phyloP scores from a whole-genome alignment of 2,797 vertebrate genomes.

The Spondyliosoma cantharus region DNA sequence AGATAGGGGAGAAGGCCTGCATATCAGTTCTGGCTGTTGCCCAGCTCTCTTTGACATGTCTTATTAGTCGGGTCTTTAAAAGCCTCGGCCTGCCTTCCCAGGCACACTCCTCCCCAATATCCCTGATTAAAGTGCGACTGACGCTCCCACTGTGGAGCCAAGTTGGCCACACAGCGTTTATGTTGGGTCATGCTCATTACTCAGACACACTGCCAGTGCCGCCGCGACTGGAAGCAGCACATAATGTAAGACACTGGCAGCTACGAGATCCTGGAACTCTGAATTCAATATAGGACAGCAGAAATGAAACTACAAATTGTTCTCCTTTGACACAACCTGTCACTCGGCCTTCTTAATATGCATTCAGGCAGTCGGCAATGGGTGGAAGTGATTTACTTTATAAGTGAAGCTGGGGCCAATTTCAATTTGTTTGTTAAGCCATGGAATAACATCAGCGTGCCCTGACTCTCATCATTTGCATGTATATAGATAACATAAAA shows the following conservation, averaged over 20 bases:
- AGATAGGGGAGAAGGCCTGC: constrained; percentile 61
- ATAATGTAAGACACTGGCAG: constrained; percentile 58
- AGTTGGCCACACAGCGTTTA: constrained; percentile 81
- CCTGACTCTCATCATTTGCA: constrained; percentile 64
- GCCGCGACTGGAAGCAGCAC: constrained; percentile 52
- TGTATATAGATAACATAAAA: constrained; percentile 59
- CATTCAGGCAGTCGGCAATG: constrained; percentile 38
- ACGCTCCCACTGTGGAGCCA: constrained; percentile 74
- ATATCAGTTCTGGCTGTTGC: constrained; percentile 73
- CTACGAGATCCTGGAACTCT: constrained; percentile 66
- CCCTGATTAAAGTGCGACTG: constrained; percentile 83
- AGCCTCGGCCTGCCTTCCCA: constrained; percentile 74
- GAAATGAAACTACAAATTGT: constrained; percentile 69
- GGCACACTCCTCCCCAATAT: constrained; percentile 81
- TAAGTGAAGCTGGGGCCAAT: constrained; percentile 40
- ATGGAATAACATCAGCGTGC: constrained; percentile 50
- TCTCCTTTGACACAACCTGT: constrained; percentile 66
- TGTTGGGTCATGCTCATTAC: constrained; percentile 83
- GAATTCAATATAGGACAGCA: constrained; percentile 66
- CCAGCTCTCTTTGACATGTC: constrained; percentile 80
- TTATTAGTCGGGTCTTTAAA: constrained; percentile 84
- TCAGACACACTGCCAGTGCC: constrained; percentile 70
- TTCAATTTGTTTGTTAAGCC: constrained; percentile 62
- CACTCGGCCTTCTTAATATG: constrained; percentile 62
- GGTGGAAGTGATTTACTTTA: constrained; percentile 61